Evolutionary conservation across 2,888 invertebrate genomes (phyloP), one percentile per base, ranked within the genome.

Genomic region (Dryococelus australis): DNA sequence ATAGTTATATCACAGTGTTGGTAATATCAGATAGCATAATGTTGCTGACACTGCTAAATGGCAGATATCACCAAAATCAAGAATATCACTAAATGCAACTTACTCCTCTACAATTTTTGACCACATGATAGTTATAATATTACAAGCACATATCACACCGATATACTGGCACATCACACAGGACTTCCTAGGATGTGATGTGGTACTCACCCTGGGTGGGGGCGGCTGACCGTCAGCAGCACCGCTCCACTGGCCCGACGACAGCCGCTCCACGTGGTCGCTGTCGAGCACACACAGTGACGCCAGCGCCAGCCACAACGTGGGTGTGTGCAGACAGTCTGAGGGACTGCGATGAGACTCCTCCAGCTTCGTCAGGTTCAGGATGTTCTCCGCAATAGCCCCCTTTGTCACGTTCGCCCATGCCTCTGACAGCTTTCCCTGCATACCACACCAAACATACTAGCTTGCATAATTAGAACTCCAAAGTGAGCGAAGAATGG

Each of bases 281-380:
- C 97, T 96, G 91, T 98, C 98, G 89, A 99, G 94, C 5, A 99
- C 97, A 92, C 99, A 98, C 24, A 99, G 94, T 0, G 99, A 97
- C 0, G 99, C 98, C 86, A 99, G 93, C 0, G 98, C 97, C 90
- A 99, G 93, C 99, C 99, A 99, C 86, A 98, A 94, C 0, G 97
- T 96, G 1, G 98, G 97, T 51, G 96, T 95, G 90, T 96, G 95
- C 84, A 98, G 94, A 92, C 98, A 99, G 89, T 96, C 95, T 84
- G 94, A 94, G 0, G 97, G 97, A 13, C 94, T 93, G 86, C 98
- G 94, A 89, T 96, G 95, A 27, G 94, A 93, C 90, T 98, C 98
- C 88, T 95, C 95, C 87, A 98, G 92, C 90, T 96, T 95, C 0
- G 98, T 97, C 86, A 99, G 93, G 91, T 96, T 96, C 65, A 97